A percentile compares a stretch with the other conserved stretches of the same genome.
These are phyloP conservation scores for Trachymyrmex cornetzi DNA, from an alignment of 1,140 invertebrate species.

Conservation along the genomic window DNA sequence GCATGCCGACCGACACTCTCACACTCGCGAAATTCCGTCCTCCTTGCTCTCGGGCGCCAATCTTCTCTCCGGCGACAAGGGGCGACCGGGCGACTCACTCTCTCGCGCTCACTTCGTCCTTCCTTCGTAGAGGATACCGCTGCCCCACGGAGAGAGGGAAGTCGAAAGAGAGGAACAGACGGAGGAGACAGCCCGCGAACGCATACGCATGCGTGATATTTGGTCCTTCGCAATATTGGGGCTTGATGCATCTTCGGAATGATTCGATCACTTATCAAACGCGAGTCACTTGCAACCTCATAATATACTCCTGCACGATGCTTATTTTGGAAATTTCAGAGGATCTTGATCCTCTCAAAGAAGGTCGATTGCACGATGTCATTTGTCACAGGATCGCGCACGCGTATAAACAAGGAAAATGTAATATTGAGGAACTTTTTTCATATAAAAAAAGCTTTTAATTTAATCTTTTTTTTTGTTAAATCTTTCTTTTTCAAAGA, in stretches of 20 bases:
- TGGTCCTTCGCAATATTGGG: conserved; percentile 67
- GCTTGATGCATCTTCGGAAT: conserved; percentile 53
- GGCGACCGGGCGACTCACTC: conserved; percentile 45
- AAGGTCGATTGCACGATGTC: conserved; percentile 22
- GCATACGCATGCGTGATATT: conserved; percentile 76
- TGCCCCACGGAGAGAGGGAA: conserved; percentile 66
- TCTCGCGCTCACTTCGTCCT: conserved; percentile 76
- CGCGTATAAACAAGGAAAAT: conserved; percentile 2
- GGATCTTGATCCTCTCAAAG: conserved; percentile 23
- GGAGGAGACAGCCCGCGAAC: conserved; percentile 58
- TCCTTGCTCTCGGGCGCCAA: conserved; percentile 65
- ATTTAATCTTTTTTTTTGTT: too few relatives aligned
- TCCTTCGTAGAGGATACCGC: conserved; percentile 69
- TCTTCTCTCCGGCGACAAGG: conserved; percentile 64
- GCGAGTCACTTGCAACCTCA: conserved; percentile 71
- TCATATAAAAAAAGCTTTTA: neutral
- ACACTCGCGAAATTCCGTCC: conserved; percentile 59
- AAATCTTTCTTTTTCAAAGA: neutral
- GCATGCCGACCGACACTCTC: conserved; percentile 33
- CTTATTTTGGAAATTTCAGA: conserved; percentile 37
- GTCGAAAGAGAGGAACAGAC: conserved; percentile 76
- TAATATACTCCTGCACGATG: conserved; percentile 39
- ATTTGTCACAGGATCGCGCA: neutral
- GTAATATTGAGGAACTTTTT: neutral
- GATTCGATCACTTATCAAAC: conserved; percentile 74